Conservation (phyloP, 2,888 invertebrate species). For the Netelia virgata region DNA sequence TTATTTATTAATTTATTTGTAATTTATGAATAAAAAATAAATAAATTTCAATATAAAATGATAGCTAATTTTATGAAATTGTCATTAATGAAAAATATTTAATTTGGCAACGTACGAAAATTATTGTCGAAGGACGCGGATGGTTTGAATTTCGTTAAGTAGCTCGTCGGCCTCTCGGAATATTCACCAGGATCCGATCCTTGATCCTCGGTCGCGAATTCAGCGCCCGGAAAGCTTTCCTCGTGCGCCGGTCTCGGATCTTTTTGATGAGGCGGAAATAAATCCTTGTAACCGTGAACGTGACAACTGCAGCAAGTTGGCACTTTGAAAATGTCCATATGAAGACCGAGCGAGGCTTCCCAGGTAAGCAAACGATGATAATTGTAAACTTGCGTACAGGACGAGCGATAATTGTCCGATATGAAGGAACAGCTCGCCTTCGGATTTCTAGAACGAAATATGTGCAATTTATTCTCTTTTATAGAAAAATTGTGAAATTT, state of each 20-base stretch:
- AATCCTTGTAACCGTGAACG: slow-evolving; percentile 91
- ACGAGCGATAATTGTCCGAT: slow-evolving; percentile 92
- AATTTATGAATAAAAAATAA: too few relatives aligned
- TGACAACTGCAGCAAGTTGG: slow-evolving; percentile 94
- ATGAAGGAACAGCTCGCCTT: slow-evolving; percentile 92
- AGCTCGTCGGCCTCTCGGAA: slow-evolving; percentile 70
- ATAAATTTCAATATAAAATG: too few relatives aligned
- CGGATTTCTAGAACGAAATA: slow-evolving; percentile 87
- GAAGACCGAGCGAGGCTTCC: slow-evolving; percentile 92
- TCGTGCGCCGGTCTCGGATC: slow-evolving; percentile 86
- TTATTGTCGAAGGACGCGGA: slow-evolving; percentile 71
- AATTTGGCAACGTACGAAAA: slow-evolving; percentile 69
- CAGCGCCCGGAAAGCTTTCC: slow-evolving; percentile 87
- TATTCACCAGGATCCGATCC: slow-evolving; percentile 73
- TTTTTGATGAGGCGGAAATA: slow-evolving; percentile 88
- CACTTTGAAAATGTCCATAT: slow-evolving; percentile 94
- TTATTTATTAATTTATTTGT: too few relatives aligned
- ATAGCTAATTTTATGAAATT: too few relatives aligned
- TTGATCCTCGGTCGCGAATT: slow-evolving; percentile 80
- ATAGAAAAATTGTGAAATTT: neutral
- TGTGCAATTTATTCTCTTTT: neutral
- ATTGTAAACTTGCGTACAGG: slow-evolving; percentile 93
- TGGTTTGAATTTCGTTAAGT: slow-evolving; percentile 73
- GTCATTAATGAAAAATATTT: neutral
- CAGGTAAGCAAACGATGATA: slow-evolving; percentile 93